phyloP scores from a whole-genome alignment of 2,888 invertebrate species.

The Serripes groenlandicus region DNA sequence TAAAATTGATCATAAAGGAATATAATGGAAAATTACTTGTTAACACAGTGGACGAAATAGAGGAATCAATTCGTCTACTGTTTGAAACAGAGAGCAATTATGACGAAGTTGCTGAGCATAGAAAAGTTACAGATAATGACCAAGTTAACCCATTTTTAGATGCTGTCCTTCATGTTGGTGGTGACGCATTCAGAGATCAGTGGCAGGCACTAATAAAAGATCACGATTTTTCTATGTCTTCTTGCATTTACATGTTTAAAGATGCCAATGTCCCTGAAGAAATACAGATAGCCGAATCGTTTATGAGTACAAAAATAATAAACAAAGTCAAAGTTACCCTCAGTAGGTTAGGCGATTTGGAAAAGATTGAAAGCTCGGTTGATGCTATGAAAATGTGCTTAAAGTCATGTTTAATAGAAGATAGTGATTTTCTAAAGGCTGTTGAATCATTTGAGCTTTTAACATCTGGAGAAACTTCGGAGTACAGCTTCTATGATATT shows the following conservation, averaged over 20 bases:
- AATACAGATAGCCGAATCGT: constrained; percentile 17
- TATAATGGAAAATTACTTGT: not conserved
- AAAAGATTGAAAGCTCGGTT: constrained; percentile 14
- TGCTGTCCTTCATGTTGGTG: not conserved
- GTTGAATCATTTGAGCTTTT: constrained; percentile 50
- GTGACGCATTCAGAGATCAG: not conserved
- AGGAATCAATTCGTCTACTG: not conserved
- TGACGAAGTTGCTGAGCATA: not conserved
- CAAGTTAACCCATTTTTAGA: not conserved
- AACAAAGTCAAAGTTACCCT: not conserved
- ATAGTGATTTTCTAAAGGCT: constrained; percentile 41
- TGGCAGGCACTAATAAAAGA: not conserved
- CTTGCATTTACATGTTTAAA: constrained; percentile 30
- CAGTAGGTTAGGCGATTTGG: constrained; percentile 3
- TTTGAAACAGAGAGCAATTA: not conserved
- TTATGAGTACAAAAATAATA: not conserved
- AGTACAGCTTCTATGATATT: constrained; percentile 38
- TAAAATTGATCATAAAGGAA: not conserved
- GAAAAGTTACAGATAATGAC: not conserved
- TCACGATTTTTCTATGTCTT: not conserved
- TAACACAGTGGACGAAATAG: not conserved
- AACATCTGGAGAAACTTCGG: constrained; percentile 1
- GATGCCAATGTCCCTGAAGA: constrained; percentile 24
- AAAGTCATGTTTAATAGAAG: constrained; percentile 22
- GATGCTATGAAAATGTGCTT: constrained; percentile 20